Percentiles rank a stretch among this genome's conserved stretches.
Conservation (phyloP, 92 coral and sea anemone genomes). For the Zoanthus sociatus region DNA sequence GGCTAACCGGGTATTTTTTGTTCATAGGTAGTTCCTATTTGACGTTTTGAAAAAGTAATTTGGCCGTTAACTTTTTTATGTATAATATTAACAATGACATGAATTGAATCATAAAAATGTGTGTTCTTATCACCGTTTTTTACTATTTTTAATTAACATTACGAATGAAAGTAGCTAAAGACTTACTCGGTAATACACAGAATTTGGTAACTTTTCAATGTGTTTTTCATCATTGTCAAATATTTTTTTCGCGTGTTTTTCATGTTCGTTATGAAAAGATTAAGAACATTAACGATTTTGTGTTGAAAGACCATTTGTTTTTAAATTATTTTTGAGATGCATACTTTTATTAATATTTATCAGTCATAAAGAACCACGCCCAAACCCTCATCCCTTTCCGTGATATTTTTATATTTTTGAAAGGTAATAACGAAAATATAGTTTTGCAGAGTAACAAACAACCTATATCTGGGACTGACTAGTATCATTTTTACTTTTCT, state of each 20-base stretch:
- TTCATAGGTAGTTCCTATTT: slow-evolving; percentile 9
- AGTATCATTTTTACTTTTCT: no score
- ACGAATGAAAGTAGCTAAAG: no score
- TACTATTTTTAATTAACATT: background rate
- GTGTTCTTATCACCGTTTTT: background rate
- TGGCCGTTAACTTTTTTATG: background rate
- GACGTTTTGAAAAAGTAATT: slow-evolving; percentile 10
- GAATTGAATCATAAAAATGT: slow-evolving; percentile 14
- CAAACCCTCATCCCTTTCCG: no score
- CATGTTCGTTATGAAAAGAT: slow-evolving; percentile 10
- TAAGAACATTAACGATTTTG: slow-evolving; percentile 8
- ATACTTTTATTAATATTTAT: no score
- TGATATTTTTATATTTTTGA: no score
- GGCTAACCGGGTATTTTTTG: background rate
- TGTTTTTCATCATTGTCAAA: slow-evolving; percentile 11
- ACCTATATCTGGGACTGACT: no score
- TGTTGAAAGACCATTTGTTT: background rate
- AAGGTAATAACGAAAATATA: no score
- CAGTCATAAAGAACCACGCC: no score
- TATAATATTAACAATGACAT: slow-evolving; percentile 10
- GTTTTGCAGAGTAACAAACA: no score
- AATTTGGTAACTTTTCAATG: slow-evolving; percentile 7
- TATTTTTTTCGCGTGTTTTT: background rate
- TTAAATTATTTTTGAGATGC: no score
- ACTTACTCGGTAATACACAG: background rate